These are phyloP conservation scores for Gasteruption jaculator DNA, from an alignment of 2,888 invertebrate species.

Conservation along the genomic window DNA sequence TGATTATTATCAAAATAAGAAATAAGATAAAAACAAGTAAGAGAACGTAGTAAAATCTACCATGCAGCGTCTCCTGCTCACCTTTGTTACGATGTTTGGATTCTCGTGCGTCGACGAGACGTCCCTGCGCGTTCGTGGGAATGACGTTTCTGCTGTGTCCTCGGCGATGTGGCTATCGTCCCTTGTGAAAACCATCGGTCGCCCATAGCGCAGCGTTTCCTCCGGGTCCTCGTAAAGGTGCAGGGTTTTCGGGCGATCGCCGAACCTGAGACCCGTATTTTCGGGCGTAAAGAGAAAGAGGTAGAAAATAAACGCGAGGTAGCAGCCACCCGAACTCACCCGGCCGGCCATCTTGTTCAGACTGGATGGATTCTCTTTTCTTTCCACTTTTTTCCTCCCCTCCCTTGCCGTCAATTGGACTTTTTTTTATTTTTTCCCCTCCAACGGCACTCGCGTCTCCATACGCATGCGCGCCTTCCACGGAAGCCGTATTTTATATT, in stretches of 20 bases:
- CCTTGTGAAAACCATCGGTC: slow-evolving; percentile 31
- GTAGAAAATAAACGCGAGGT: slow-evolving; percentile 34
- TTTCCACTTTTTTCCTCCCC: background rate
- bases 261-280: slow-evolving; percentile 35
- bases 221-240: slow-evolving; percentile 28
- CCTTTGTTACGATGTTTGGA: slow-evolving; percentile 43
- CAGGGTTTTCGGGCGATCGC: slow-evolving; percentile 32
- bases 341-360: slow-evolving; percentile 49
- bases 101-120: slow-evolving; percentile 26
- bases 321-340: slow-evolving; percentile 38
- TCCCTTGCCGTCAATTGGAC: slow-evolving; percentile 9
- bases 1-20: slow-evolving; percentile 1
- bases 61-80: no score
- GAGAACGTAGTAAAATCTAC: slow-evolving; percentile 2
- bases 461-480: slow-evolving; percentile 1
- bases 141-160: slow-evolving; percentile 33
- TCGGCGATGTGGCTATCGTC: slow-evolving; percentile 17
- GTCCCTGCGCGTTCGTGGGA: slow-evolving; percentile 36
- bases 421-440: no score
- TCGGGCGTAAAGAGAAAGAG: slow-evolving; percentile 33
- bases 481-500: slow-evolving; percentile 15
- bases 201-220: slow-evolving; percentile 18
- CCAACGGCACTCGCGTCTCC: slow-evolving; percentile 5
- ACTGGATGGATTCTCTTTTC: slow-evolving; percentile 36
- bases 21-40: slow-evolving; percentile 4